Evolutionary conservation across 2,888 invertebrate genomes (phyloP).

Genomic region (Thymelicus lineola): DNA sequence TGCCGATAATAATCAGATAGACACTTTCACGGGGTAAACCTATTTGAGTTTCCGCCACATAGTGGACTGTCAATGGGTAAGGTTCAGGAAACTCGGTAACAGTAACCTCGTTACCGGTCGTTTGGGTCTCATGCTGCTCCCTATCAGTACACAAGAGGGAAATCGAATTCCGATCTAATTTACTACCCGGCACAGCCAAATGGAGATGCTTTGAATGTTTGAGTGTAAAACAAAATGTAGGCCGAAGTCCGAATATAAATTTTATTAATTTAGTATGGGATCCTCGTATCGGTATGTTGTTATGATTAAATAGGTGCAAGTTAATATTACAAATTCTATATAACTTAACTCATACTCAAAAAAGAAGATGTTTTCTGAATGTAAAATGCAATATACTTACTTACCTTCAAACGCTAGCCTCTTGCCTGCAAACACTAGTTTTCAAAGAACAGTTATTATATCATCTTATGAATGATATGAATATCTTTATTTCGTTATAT

Average conservation of each 20-base stretch:
- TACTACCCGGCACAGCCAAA: neutral
- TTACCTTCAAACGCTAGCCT: too few species aligned
- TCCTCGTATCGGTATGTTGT: neutral
- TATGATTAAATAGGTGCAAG: neutral
- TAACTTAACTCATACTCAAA: too few species aligned
- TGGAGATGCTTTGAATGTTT: slow-evolving; percentile 2
- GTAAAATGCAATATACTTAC: too few species aligned
- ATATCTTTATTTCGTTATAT: too few species aligned
- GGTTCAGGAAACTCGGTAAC: slow-evolving; percentile 9
- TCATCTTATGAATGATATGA: too few species aligned
- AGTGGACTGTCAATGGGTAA: neutral
- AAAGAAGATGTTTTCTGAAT: too few species aligned
- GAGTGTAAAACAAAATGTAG: neutral
- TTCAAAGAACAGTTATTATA: too few species aligned
- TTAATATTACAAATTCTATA: too few species aligned
- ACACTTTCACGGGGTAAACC: neutral
- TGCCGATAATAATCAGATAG: neutral
- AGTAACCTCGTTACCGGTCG: slow-evolving; percentile 25
- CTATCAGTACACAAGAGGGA: neutral
- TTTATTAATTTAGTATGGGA: neutral
- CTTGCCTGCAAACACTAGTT: too few species aligned
- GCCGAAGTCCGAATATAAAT: neutral
- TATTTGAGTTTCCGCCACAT: neutral
- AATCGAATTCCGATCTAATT: slow-evolving; percentile 22
- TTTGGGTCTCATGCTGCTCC: slow-evolving; percentile 16